Base-by-base conservation (phyloP, 2,113 vertebrate species). In the Phrynocephalus versicolor region DNA sequence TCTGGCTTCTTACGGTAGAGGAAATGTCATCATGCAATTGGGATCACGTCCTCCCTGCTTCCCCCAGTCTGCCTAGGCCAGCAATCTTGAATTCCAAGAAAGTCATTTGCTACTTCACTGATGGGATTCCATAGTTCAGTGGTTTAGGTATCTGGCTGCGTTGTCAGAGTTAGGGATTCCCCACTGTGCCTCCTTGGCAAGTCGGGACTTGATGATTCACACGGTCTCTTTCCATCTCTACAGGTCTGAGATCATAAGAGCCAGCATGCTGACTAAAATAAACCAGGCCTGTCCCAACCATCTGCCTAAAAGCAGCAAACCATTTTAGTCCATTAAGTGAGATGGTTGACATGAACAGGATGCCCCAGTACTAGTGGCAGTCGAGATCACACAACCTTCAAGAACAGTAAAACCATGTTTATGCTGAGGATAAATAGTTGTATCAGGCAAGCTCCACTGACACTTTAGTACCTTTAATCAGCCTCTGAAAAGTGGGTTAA, bases 401-500 rank as follows among this genome's bases (percentile, higher is more conserved):
- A 79, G 67, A 79, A 27, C 9, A 45, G 67, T 19, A 79, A 39
- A 39, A n/a, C 51, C 41, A 45, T 18, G n/a, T 55, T 73, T 4
- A 69, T n/a, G 33, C 35, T 92, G 67, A 30, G 33, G 81, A 81
- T 33, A 83, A 88, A 86, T 0, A 0, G 69, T 65, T 6, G 3
- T 75, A 76, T 45, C 87, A 85, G 41, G 27, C 51, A 3, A 88
- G 85, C 75, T 88, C 58, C 67, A 93, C 37, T 82, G 87, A 55
- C 86, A 87, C 84, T 70, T 60, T 21, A 60, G 12, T n/a, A 91
- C 45, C 69, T 94, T 88, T 65, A 39, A 82, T 6, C 57, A 57
- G 55, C 19, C 73, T 41, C 64, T 84, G 60, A 27, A 33, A 64
- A 60, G 13, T 16, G 64, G 77, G 21, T 77, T 85, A 80, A 80